Percentiles rank a stretch among this genome's conserved stretches.
These are phyloP conservation scores for Drepana falcataria DNA, from an alignment of 2,888 invertebrate species.

Conservation along the genomic window DNA sequence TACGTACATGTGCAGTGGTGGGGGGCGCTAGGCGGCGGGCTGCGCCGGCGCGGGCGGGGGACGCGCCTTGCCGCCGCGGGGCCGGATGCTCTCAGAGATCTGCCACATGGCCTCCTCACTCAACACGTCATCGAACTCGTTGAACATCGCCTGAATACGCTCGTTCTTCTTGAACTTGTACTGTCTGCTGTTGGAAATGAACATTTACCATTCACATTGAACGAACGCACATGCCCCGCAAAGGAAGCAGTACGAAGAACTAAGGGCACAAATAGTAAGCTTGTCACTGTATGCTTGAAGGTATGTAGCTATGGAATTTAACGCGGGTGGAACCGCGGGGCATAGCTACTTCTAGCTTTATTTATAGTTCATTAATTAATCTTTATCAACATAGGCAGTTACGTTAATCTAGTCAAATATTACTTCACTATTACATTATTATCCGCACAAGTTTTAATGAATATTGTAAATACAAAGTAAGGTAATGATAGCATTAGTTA, in stretches of 20 bases:
- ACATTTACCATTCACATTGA: slow-evolving; percentile 1
- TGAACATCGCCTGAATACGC: slow-evolving; percentile 95
- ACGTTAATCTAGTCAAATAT: too few species aligned
- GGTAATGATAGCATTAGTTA: slow-evolving; percentile 6
- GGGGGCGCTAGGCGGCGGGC: slow-evolving; percentile 19
- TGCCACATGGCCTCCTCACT: slow-evolving; percentile 99
- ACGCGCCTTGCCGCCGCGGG: slow-evolving; percentile 83
- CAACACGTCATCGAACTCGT: slow-evolving; percentile 96
- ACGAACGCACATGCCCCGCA: too few species aligned
- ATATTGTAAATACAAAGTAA: neutral
- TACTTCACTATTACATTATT: too few species aligned
- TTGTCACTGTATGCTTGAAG: too few species aligned
- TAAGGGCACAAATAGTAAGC: too few species aligned
- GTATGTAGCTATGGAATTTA: too few species aligned
- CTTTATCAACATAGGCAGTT: too few species aligned
- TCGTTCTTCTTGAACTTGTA: slow-evolving; percentile 96
- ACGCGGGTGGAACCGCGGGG: too few species aligned
- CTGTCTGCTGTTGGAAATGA: slow-evolving; percentile 78
- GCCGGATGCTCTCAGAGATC: slow-evolving; percentile 97
- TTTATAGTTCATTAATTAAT: too few species aligned
- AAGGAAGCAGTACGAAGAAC: too few species aligned
- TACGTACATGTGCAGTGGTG: too few species aligned
- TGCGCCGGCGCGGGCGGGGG: slow-evolving; percentile 32
- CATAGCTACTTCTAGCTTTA: too few species aligned
- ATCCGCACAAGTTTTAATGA: neutral